Conservation (phyloP, 2,113 vertebrate species). For the Holacanthus passer region DNA sequence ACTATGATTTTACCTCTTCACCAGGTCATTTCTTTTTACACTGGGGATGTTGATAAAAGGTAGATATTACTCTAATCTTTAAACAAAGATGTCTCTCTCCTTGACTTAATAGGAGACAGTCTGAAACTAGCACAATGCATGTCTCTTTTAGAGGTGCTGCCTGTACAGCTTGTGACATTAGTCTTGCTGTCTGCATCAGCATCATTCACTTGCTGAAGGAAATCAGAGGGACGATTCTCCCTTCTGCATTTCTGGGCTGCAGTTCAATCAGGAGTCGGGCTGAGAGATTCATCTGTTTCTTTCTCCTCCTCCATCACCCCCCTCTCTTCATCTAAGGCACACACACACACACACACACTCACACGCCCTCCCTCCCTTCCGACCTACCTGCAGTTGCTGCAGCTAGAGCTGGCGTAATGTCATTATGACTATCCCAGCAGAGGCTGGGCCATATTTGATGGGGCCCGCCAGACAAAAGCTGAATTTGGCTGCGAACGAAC, state of each 20-base stretch:
- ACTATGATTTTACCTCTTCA: not conserved
- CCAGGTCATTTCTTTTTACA: not conserved
- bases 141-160: conserved; percentile 23
- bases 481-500: conserved; percentile 65
- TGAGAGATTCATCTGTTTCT: conserved; percentile 57
- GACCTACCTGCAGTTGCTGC: conserved; percentile 21
- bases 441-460: conserved; percentile 52
- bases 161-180: conserved; percentile 40
- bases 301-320: conserved; percentile 18
- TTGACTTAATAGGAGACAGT: not conserved
- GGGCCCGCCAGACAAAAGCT: conserved; percentile 56
- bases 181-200: conserved; percentile 44
- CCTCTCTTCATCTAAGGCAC: conserved; percentile 10
- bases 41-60: not conserved
- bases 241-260: conserved; percentile 63
- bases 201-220: conserved; percentile 40
- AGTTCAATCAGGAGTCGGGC: conserved; percentile 56
- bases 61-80: not conserved
- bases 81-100: conserved; percentile 4
- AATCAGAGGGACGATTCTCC: conserved; percentile 48
- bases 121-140: conserved; percentile 9
- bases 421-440: conserved; percentile 48
- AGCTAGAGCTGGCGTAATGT: conserved; percentile 44
- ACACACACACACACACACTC: conserved; percentile 8
- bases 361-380: not conserved